A percentile compares a stretch with the other conserved stretches of the same genome.
These are phyloP conservation scores for Luperina nickerlii DNA, from an alignment of 2,888 invertebrate species.

Conservation along the genomic window DNA sequence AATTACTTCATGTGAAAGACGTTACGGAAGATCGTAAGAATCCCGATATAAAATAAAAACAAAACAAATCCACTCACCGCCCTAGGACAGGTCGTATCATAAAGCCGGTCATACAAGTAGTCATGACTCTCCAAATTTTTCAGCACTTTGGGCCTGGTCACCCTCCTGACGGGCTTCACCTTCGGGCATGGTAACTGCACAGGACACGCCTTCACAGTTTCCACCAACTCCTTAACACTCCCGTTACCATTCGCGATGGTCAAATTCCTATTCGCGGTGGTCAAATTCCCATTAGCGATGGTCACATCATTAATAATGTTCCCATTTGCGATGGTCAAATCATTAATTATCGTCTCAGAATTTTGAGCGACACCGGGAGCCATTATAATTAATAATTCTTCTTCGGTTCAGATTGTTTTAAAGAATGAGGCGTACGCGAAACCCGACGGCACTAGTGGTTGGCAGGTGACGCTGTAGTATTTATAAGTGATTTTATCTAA, in stretches of 20 bases:
- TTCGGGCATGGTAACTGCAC: slow-evolving; percentile 68
- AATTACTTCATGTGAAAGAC: neutral
- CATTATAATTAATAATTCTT: slow-evolving; percentile 71
- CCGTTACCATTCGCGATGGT: slow-evolving; percentile 66
- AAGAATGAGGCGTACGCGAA: slow-evolving; percentile 73
- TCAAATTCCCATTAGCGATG: slow-evolving; percentile 58
- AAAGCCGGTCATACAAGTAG: slow-evolving; percentile 84
- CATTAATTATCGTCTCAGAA: slow-evolving; percentile 76
- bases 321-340: slow-evolving; percentile 66
- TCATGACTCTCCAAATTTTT: slow-evolving; percentile 82
- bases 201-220: slow-evolving; percentile 73
- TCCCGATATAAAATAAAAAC: neutral
- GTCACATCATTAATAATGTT: slow-evolving; percentile 41
- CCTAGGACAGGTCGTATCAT: slow-evolving; percentile 82
- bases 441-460: slow-evolving; percentile 79
- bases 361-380: slow-evolving; percentile 83
- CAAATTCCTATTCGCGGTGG: slow-evolving; percentile 65
- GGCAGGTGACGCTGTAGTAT: slow-evolving; percentile 77
- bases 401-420: slow-evolving; percentile 39
- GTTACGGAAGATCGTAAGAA: neutral
- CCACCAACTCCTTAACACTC: slow-evolving; percentile 69
- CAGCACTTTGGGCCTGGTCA: slow-evolving; percentile 83
- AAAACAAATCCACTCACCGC: slow-evolving; percentile 75
- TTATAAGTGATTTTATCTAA: slow-evolving; percentile 84
- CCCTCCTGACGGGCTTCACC: slow-evolving; percentile 74